Evolutionary conservation across 2,797 vertebrate species (phyloP).

Genomic region (Manis crassicaudata): DNA sequence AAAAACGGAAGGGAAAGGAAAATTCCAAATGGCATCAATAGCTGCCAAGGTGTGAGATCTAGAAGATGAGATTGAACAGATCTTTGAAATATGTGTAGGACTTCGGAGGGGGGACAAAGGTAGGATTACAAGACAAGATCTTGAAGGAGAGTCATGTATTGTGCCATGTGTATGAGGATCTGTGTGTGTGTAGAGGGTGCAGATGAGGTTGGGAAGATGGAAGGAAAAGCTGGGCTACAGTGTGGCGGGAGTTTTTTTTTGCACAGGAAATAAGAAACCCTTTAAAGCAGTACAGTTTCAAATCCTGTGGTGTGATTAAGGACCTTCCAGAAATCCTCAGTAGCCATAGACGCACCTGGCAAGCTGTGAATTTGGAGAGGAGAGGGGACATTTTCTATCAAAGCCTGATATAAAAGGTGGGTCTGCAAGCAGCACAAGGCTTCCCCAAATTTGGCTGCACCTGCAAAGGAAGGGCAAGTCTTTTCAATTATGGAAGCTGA

Average conservation of each 20-base stretch:
- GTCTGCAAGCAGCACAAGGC: background rate
- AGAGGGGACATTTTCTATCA: background rate
- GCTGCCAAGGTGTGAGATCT: background rate
- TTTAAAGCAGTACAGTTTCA: background rate
- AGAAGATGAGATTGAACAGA: background rate
- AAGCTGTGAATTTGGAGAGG: background rate
- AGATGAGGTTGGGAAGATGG: background rate
- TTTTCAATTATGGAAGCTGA: background rate
- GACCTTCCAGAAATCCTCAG: background rate
- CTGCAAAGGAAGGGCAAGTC: background rate
- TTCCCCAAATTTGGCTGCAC: background rate
- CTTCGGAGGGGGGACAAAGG: background rate
- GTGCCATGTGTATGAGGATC: background rate
- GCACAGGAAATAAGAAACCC: background rate
- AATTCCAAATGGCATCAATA: background rate
- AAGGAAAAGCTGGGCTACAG: background rate
- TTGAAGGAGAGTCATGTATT: background rate
- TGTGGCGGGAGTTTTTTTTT: background rate
- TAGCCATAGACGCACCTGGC: background rate
- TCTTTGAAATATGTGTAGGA: background rate
- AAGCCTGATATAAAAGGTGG: background rate
- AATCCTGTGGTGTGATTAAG: background rate
- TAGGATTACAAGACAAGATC: background rate
- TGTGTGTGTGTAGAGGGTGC: too few species aligned
- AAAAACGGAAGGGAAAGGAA: background rate